These are phyloP conservation scores for Hippopotamus amphibius DNA, from an alignment of 2,113 vertebrate species.

Conservation along the genomic window DNA sequence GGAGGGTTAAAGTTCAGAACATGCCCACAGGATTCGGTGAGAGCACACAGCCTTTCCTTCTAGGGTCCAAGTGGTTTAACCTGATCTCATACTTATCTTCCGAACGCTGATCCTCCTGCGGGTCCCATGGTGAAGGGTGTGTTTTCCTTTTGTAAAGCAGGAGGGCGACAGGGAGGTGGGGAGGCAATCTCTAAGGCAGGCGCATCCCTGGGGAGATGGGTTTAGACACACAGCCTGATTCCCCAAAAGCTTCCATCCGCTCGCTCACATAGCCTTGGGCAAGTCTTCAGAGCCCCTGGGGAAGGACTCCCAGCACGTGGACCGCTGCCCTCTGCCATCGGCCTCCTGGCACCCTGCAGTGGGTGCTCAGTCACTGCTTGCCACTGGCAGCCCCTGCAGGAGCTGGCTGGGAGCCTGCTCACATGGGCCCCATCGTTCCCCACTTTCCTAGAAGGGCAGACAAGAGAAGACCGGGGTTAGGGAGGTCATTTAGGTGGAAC, in stretches of 20 bases:
- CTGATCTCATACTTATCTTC: no score
- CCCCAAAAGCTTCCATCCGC: fast-evolving
- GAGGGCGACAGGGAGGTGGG: fast-evolving
- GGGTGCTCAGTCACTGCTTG: fast-evolving
- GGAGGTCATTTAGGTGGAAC: neutral
- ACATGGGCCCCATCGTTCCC: neutral
- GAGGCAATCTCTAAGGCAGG: no score
- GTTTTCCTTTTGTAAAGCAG: neutral
- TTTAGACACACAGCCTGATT: fast-evolving
- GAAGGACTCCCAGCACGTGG: no score
- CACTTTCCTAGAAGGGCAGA: neutral
- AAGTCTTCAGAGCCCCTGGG: neutral
- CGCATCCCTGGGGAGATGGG: neutral
- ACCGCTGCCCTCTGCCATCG: no score
- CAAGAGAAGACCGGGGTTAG: neutral
- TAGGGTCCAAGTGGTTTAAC: fast-evolving
- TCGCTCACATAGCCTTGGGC: fast-evolving
- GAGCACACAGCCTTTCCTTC: neutral
- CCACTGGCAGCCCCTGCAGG: fast-evolving
- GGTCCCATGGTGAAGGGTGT: no score
- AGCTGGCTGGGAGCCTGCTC: fast-evolving
- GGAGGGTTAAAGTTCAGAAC: neutral
- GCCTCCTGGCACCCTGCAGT: fast-evolving
- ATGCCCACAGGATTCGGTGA: neutral
- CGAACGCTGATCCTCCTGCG: neutral